Conservation (phyloP, 2,113 vertebrate species). For the Semicossyphus pulcher region DNA sequence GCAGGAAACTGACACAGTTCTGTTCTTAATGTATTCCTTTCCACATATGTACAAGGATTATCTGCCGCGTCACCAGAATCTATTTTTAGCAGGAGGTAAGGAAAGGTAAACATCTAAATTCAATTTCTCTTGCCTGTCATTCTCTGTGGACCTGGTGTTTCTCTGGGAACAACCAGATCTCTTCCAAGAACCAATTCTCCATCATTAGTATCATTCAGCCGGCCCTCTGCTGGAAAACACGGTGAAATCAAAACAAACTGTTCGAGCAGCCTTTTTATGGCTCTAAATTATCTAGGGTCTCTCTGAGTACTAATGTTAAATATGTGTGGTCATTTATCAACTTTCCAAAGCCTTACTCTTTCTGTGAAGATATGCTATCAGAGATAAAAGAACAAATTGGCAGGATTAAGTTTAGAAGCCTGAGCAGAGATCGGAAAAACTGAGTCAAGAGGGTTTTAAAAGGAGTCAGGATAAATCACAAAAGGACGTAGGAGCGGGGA, state of each 20-base stretch:
- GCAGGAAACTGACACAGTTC: conserved; percentile 7
- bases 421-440: conserved; percentile 38
- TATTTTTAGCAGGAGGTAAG: not conserved
- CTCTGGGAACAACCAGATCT: conserved; percentile 15
- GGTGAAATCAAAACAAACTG: conserved; percentile 54
- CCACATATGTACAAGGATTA: not conserved
- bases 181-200: conserved; percentile 40
- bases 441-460: conserved; percentile 34
- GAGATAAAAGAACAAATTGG: conserved; percentile 28
- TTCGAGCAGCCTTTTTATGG: conserved; percentile 33
- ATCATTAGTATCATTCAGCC: conserved; percentile 38
- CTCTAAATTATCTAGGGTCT: not conserved
- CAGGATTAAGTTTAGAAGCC: not conserved
- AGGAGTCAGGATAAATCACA: not conserved
- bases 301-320: conserved; percentile 26
- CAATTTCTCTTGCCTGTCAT: not conserved
- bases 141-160: conserved; percentile 8
- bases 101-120: conserved; percentile 18
- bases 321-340: conserved; percentile 23
- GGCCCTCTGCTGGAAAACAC: conserved; percentile 33
- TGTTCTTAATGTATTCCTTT: not conserved
- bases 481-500: not conserved
- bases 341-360: conserved; percentile 1
- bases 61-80: not conserved
- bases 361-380: conserved; percentile 24